Base-by-base conservation (phyloP, 2,113 vertebrate genomes). In the Chelonoidis abingdonii region DNA sequence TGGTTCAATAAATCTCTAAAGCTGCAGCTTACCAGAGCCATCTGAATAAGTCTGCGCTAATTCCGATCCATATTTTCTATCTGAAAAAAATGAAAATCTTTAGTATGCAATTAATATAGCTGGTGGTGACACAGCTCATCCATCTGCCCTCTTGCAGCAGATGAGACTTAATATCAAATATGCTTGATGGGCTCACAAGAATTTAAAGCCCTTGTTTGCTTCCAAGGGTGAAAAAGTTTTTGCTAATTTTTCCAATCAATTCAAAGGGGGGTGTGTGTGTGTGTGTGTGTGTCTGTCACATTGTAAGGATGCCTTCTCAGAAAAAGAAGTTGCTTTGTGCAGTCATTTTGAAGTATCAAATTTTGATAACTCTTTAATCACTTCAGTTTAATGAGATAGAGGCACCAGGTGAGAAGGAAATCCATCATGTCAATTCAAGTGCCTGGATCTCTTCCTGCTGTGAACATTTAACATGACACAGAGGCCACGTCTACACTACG, bases 281-380 rank as follows among this genome's bases (percentile, higher is more conserved):
- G n/a, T 22, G 81, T 80, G 69, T n/a, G 80, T 4, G 1, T 0
- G 0, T 14, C 83, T 65, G 83, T 22, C 83, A 14, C 83, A 87
- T 75, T 24, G 76, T 92, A 81, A 89, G 35, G 89, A 50, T 4
- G 1, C 49, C 80, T 84, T 13, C 91, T 69, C 38, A 0, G 24
- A 65, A 57, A 80, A 76, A 95, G 84, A 92, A 89, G 91, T 38
- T 92, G 91, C 94, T 85, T 96, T 94, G 94, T 97, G 83, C 84
- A 92, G 94, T 94, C 93, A 72, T 96, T 97, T 90, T 96, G 95
- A 97, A 59, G 88, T 7, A 96, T 97, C 94, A 97, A 96, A 95
- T 96, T 97, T 97, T 97, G 97, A 98, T 98, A 97, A 97, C 92
- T 97, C 97, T 72, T 97, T 97, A 96, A 98, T 97, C 97, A 98